Percentiles rank a stretch among this genome's conserved stretches.
These are phyloP conservation scores for Ciconia boyciana DNA, from an alignment of 2,113 vertebrate species.

Conservation along the genomic window DNA sequence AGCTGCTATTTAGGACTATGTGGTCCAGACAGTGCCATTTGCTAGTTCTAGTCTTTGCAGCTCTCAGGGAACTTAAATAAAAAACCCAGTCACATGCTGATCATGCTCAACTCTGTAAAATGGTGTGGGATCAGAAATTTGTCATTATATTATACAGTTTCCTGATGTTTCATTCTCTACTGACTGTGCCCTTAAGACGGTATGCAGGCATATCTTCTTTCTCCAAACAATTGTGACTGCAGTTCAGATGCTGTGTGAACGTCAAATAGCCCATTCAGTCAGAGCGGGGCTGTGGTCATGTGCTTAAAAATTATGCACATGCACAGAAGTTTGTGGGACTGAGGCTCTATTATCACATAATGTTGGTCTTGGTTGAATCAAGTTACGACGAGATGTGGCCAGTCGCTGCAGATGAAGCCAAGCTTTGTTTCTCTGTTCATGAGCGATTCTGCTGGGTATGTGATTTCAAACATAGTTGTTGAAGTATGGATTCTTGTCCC, in stretches of 20 bases:
- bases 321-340: slow-evolving; percentile 19
- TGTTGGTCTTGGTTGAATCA: slow-evolving; percentile 33
- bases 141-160: not conserved
- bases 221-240: not conserved
- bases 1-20: slow-evolving; percentile 8
- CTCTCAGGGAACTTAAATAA: not conserved
- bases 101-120: not conserved
- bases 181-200: not conserved
- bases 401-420: not conserved
- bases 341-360: slow-evolving; percentile 19
- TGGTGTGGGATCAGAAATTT: not conserved
- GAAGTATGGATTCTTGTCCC: not conserved
- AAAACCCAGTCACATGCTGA: not conserved
- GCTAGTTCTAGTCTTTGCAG: not conserved
- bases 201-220: not conserved
- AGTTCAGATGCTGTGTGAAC: not conserved
- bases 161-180: not conserved
- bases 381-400: not conserved
- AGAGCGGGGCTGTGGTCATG: not conserved
- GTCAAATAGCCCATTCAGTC: not conserved
- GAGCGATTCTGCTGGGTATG: not conserved
- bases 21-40: slow-evolving; percentile 8
- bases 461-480: not conserved
- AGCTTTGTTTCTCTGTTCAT: slow-evolving; percentile 13
- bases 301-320: slow-evolving; percentile 3